Conservation (phyloP, 2,797 vertebrate genomes). For the Columba guinea region DNA sequence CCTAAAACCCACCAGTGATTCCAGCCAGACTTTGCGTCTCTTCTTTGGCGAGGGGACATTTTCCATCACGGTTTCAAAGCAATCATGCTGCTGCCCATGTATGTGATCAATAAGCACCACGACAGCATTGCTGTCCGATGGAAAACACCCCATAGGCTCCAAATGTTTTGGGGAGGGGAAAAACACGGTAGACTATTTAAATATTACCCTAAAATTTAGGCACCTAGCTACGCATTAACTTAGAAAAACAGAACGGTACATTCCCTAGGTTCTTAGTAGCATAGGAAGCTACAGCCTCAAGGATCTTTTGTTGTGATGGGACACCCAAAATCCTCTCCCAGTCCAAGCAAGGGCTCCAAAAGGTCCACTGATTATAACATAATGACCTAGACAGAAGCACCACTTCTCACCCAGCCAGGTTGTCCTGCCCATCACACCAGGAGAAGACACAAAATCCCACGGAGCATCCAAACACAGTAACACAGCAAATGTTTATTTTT, state of each 20-base stretch:
- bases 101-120: neutral
- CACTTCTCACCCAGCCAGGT: neutral
- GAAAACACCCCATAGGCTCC: neutral
- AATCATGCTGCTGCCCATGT: neutral
- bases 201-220: neutral
- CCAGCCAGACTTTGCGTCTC: neutral
- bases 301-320: neutral
- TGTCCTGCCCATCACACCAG: neutral
- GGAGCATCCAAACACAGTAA: neutral
- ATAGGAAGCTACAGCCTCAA: neutral
- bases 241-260: neutral
- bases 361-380: neutral
- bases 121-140: fast-evolving
- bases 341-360: neutral
- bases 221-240: neutral
- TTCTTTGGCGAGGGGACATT: neutral
- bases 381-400: neutral
- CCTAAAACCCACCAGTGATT: neutral
- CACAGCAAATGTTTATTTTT: neutral
- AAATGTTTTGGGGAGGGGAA: neutral
- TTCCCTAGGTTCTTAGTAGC: neutral
- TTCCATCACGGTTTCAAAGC: neutral
- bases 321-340: neutral
- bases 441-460: neutral
- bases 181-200: neutral